Base-by-base conservation (phyloP, 2,113 vertebrate genomes). In the Poecilia latipinna region DNA sequence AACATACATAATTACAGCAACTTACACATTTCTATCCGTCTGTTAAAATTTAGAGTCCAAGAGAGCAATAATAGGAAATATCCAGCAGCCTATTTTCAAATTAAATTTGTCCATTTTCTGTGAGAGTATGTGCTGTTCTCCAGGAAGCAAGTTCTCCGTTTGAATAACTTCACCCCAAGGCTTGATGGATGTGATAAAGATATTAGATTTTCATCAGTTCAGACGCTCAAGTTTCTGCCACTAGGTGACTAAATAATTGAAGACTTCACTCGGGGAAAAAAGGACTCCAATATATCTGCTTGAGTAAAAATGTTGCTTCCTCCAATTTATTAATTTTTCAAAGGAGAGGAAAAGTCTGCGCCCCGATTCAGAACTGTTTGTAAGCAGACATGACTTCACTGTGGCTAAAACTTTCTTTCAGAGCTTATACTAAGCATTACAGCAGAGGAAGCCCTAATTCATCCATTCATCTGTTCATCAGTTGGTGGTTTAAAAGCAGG, bases 171-270 rank as follows among this genome's bases (percentile, higher is more conserved):
- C 65, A 8, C 80, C 44, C 67, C 28, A 10, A 76, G 88, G 86
- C 81, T 71, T 85, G 88, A 92, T 88, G 82, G 85, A 91, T 90
- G 85, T 72, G 83, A 81, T 90, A 87, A 84, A 91, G 87, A 91
- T 92, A 93, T 94, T 92, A 93, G 81, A 88, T 90, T 91, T 89
- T 78, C 85, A 92, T 89, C 85, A 86, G 79, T 86, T 88, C 81
- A 83, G 22, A 87, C 82, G 83, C 82, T 64, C 69, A 79, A 77
- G 76, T 78, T 87, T 87, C 83, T 78, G 91, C 90, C 85, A 87
- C 72, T 51, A 83, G 85, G 78, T 66, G 77, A 79, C 87, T 92
- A 78, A 90, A 92, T 92, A 92, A 92, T 89, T 89, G 82, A 92
- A 72, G 86, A 78, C 78, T 24, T 84, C 57, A 63, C 24, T 75